These are phyloP conservation scores for Sarcophaga carnaria DNA, from an alignment of 2,888 invertebrate species.

Conservation along the genomic window DNA sequence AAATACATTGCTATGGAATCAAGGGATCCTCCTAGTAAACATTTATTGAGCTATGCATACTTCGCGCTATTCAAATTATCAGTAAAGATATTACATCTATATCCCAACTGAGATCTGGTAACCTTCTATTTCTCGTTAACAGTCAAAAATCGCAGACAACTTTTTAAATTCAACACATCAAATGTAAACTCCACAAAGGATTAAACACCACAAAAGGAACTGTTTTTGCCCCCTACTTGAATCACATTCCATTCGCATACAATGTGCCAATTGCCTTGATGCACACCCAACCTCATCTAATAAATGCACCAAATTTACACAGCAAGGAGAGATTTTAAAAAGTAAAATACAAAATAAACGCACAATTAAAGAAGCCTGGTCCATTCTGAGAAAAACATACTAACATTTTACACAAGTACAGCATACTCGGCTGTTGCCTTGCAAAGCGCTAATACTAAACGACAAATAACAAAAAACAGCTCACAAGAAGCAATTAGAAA, in stretches of 20 bases:
- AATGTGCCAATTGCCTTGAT: not conserved
- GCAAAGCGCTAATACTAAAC: too few relatives aligned
- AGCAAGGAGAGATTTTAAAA: slow-evolving; percentile 3
- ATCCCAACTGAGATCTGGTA: slow-evolving; percentile 35
- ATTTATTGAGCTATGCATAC: too few relatives aligned
- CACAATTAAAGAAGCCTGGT: not conserved
- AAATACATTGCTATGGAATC: too few relatives aligned
- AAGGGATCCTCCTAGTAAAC: too few relatives aligned
- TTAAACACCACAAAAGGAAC: slow-evolving; percentile 50
- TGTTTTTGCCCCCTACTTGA: slow-evolving; percentile 57
- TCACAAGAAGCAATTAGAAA: too few relatives aligned
- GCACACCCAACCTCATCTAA: slow-evolving; percentile 1
- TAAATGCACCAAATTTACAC: slow-evolving; percentile 7
- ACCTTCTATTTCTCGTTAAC: slow-evolving; percentile 29
- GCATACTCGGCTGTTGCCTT: too few relatives aligned
- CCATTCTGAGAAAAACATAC: not conserved
- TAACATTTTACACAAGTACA: too few relatives aligned
- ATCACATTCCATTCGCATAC: slow-evolving; percentile 13
- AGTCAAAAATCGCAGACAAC: slow-evolving; percentile 27
- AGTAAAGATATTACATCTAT: slow-evolving; percentile 7
- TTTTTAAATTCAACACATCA: slow-evolving; percentile 35
- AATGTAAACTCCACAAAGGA: slow-evolving; percentile 41
- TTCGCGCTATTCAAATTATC: not conserved
- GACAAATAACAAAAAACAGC: too few relatives aligned
- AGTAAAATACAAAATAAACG: not conserved